A percentile compares a stretch with the other conserved stretches of the same genome.
These are phyloP conservation scores for Synodontis membranacea DNA, from an alignment of 2,113 vertebrate genomes.

Conservation along the genomic window DNA sequence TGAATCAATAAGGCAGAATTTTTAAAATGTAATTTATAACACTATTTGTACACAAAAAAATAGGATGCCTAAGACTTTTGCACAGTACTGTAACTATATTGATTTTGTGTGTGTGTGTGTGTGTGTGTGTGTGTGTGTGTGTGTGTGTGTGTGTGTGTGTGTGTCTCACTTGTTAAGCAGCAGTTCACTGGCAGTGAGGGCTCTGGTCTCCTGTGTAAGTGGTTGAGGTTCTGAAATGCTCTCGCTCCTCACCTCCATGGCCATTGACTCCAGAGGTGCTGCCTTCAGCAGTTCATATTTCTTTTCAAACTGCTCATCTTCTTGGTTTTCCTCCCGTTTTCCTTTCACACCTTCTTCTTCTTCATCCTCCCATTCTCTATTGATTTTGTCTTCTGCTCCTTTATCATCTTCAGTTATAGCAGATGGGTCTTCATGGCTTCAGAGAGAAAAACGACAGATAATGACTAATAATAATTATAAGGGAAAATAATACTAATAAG, in stretches of 20 bases:
- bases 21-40: no score
- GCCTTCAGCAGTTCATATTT: slow-evolving; percentile 42
- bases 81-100: no score
- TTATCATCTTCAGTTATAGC: background rate
- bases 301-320: slow-evolving; percentile 38
- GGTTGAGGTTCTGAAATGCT: slow-evolving; percentile 54
- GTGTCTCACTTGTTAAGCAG: slow-evolving; percentile 73
- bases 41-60: no score
- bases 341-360: slow-evolving; percentile 1
- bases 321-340: background rate
- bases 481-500: background rate
- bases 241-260: slow-evolving; percentile 51
- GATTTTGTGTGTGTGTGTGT: no score
- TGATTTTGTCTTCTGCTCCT: background rate
- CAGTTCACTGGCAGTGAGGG: slow-evolving; percentile 71
- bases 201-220: slow-evolving; percentile 63
- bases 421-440: background rate
- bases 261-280: slow-evolving; percentile 45
- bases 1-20: no score
- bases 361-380: background rate
- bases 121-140: no score
- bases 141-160: background rate
- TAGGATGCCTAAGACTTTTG: no score
- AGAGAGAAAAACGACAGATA: background rate
- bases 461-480: background rate